Base-by-base conservation (phyloP, 2,888 invertebrate genomes). In the Pseudococcus jackbeardsleyi region DNA sequence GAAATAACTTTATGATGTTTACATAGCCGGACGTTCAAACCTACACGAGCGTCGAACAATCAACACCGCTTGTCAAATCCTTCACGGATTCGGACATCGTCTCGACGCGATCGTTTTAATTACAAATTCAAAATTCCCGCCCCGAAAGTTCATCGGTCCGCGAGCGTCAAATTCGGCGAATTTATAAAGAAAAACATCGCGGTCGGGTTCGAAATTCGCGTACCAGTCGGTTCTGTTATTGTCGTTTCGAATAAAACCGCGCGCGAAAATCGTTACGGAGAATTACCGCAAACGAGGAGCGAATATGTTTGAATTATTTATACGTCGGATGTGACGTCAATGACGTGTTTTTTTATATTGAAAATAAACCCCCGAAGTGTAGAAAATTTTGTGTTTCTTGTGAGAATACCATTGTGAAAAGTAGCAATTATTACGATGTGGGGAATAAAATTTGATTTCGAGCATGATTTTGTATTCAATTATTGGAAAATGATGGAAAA, bases 41-140 rank as follows among this genome's bases (percentile, higher is more conserved):
- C 68, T 72, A 72, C 68, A 72, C 33, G 68, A 72, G 68, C 68
- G 7, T 59, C 59, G 19, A 59, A 59, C 59, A 59, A 59, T 59
- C 59, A 59, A 19, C 59, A 19, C n/a, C n/a, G 59, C 59, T 59
- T 59, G 68, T 72, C 68, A 72, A 64, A 54, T 15, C 15, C 19
- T 59, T 19, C 59, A 54, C 6, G 46, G 26, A 33, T 46, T 46
- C 54, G 15, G 17, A 54, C 54, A 54, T 54, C 15, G 17, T 54
- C 15, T n/a, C 5, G 19, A 59, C 19, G 19, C 59, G 59, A 59
- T 59, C 59, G 19, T 59, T 59, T 59, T 19, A 59, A 59, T 59
- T 59, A 19, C 7, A n/a, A n/a, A 15, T 50, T 33, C 26, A 50
- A 46, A 46, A 46, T 46, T 11, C 12, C 12, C 54, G 17, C 54